Percentiles rank a stretch among this genome's conserved stretches.
These are phyloP conservation scores for Clitarchus hookeri DNA, from an alignment of 2,888 invertebrate species.

Conservation along the genomic window DNA sequence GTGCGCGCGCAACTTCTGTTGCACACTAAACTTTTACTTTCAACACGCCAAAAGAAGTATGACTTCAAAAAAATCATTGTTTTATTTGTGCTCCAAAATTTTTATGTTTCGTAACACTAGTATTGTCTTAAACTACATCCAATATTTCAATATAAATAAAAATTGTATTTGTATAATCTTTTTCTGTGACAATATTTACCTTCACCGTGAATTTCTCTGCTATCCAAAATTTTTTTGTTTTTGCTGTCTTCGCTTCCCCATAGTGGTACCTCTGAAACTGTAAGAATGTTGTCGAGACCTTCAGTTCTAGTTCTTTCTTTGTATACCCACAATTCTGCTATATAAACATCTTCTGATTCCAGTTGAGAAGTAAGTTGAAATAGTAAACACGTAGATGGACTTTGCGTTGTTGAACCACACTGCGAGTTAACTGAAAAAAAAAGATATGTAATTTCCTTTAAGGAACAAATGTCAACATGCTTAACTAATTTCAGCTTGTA, in stretches of 20 bases:
- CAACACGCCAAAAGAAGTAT: no score
- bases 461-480: background rate
- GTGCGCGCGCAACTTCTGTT: no score
- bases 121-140: no score
- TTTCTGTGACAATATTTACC: slow-evolving; percentile 54
- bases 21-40: no score
- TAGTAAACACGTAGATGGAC: slow-evolving; percentile 69
- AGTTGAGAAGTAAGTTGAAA: slow-evolving; percentile 78
- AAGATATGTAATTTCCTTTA: background rate
- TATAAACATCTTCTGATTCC: slow-evolving; percentile 72
- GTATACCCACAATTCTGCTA: slow-evolving; percentile 81
- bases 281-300: slow-evolving; percentile 73
- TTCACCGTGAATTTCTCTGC: slow-evolving; percentile 72
- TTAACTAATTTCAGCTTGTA: no score
- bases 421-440: slow-evolving; percentile 33
- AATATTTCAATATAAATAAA: no score
- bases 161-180: no score
- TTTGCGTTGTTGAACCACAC: slow-evolving; percentile 47
- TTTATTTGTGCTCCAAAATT: no score
- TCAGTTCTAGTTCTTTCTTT: slow-evolving; percentile 65
- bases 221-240: slow-evolving; percentile 78
- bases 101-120: no score
- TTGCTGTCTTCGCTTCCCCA: slow-evolving; percentile 58
- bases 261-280: slow-evolving; percentile 69
- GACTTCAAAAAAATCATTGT: no score